phyloP scores from a whole-genome alignment of 2,797 vertebrate species.

The Pseudopleuronectes americanus region DNA sequence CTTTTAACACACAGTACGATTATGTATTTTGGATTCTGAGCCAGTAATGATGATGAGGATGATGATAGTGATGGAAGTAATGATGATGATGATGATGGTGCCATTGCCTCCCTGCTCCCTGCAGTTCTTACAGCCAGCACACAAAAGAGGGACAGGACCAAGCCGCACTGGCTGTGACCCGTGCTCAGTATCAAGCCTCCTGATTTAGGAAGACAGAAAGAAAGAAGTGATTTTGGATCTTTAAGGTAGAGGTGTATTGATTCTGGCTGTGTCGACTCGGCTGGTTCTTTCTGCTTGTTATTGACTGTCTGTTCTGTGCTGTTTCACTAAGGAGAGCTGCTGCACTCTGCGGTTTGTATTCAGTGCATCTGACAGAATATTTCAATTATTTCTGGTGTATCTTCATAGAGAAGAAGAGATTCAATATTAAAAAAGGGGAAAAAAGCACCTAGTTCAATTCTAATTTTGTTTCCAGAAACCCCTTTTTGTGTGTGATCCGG shows the following conservation, averaged over 20 bases:
- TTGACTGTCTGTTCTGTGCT: slow-evolving; percentile 54
- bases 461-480: too few relatives aligned
- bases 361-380: slow-evolving; percentile 19
- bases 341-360: slow-evolving; percentile 36
- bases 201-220: slow-evolving; percentile 11
- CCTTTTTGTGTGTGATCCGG: too few relatives aligned
- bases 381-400: slow-evolving; percentile 33
- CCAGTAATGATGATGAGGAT: slow-evolving; percentile 14
- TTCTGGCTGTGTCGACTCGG: slow-evolving; percentile 50
- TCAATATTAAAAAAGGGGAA: too few relatives aligned
- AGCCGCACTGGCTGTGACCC: slow-evolving; percentile 18
- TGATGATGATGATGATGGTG: neutral
- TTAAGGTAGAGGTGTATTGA: slow-evolving; percentile 65
- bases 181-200: slow-evolving; percentile 22
- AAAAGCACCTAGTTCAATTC: too few relatives aligned
- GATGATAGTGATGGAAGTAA: neutral
- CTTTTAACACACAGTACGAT: slow-evolving; percentile 2
- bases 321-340: slow-evolving; percentile 35
- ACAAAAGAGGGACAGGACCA: slow-evolving; percentile 7
- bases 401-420: neutral
- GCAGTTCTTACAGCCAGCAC: neutral
- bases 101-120: slow-evolving; percentile 16
- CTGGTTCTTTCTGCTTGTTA: slow-evolving; percentile 58
- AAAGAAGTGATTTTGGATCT: slow-evolving; percentile 58
- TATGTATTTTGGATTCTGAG: slow-evolving; percentile 6